Percentiles rank a stretch among this genome's conserved stretches.
These are phyloP conservation scores for Gymnocephalus cernua DNA, from an alignment of 2,113 vertebrate species.

Conservation along the genomic window DNA sequence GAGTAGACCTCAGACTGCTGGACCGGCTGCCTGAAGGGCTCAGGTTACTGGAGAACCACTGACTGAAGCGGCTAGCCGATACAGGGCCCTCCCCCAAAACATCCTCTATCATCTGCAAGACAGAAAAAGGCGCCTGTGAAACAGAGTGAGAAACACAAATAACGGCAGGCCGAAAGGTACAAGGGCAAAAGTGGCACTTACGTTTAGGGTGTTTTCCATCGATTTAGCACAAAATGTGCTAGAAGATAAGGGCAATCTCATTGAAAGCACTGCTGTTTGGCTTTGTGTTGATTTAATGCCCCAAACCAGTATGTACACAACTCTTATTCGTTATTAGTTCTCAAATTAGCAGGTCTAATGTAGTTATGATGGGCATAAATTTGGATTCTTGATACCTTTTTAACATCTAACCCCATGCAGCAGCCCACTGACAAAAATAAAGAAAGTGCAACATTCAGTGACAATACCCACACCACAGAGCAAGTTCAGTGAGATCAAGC, in stretches of 20 bases:
- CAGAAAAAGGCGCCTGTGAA: slow-evolving; percentile 35
- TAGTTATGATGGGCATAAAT: slow-evolving; percentile 82
- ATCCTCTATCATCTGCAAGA: slow-evolving; percentile 95
- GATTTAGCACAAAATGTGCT: slow-evolving; percentile 68
- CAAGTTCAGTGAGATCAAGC: slow-evolving; percentile 38
- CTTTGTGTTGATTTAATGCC: slow-evolving; percentile 9
- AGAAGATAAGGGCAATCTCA: slow-evolving; percentile 33
- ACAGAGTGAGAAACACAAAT: slow-evolving; percentile 31
- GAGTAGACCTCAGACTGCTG: slow-evolving; percentile 96
- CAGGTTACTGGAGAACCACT: slow-evolving; percentile 93
- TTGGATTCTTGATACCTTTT: slow-evolving; percentile 55
- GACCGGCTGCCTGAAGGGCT: slow-evolving; percentile 95
- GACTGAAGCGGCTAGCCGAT: slow-evolving; percentile 95
- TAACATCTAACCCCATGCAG: slow-evolving; percentile 14
- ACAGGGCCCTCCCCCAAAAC: slow-evolving; percentile 94
- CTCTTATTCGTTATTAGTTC: neutral
- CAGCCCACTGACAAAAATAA: slow-evolving; percentile 3
- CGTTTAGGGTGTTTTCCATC: slow-evolving; percentile 63
- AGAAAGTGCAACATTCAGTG: slow-evolving; percentile 46
- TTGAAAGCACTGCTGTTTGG: slow-evolving; percentile 35
- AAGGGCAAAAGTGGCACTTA: slow-evolving; percentile 74
- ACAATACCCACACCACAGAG: slow-evolving; percentile 46
- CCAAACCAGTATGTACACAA: slow-evolving; percentile 24
- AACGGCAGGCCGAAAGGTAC: slow-evolving; percentile 30
- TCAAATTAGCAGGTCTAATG: slow-evolving; percentile 3